Evolutionary conservation across 1,140 invertebrate species (phyloP), one percentile per base, ranked within the genome.

Genomic region (Carcinoscorpius rotundicauda): DNA sequence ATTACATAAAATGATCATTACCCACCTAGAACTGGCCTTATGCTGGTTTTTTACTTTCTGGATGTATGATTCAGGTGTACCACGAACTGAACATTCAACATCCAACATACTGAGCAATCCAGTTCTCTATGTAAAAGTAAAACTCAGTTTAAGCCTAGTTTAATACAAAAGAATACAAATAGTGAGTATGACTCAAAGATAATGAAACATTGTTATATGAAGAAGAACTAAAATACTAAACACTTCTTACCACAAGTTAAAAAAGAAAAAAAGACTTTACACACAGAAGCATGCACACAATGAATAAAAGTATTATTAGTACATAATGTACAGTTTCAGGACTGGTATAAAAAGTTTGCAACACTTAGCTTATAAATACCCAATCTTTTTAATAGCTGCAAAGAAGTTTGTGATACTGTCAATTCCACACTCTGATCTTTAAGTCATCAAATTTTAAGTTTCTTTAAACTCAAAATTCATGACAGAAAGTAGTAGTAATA

Each of bases 91-190:
- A 73, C 91, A 94, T 77, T 95, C 91, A n/a, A 88, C 89, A 77
- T 96, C 92, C 66, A 96, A 77, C 84, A 95, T 91, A 71, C 89
- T 93, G 55, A 97, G 77, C 64, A 97, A 78, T 9, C 93, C 93
- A 4, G 89, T 94, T 68, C 90, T 83, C 83, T 87, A 72, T 10
- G 72, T 29, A 29, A 29, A 29, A 29, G 29, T 29, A 29, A 29
- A 29, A 29, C 29, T 29, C 51, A 60, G 29, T 29, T 29, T 29
- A 29, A 29, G 29, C 29, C 29, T 29, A 29, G 29, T 29, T 29
- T 29, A 29, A 68, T 51, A 55, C 5, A 9, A 49, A 63, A 8
- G 8, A 58, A 62, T 66, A 60, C 61, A 29, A 29, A 29, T 29
- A 29, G 29, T 29, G 29, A 29, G 29, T 29, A 29, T 29, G 29